Percentiles rank a stretch among this genome's conserved stretches.
Conservation (phyloP, 2,797 vertebrate species). For the Pempheris klunzingeri region DNA sequence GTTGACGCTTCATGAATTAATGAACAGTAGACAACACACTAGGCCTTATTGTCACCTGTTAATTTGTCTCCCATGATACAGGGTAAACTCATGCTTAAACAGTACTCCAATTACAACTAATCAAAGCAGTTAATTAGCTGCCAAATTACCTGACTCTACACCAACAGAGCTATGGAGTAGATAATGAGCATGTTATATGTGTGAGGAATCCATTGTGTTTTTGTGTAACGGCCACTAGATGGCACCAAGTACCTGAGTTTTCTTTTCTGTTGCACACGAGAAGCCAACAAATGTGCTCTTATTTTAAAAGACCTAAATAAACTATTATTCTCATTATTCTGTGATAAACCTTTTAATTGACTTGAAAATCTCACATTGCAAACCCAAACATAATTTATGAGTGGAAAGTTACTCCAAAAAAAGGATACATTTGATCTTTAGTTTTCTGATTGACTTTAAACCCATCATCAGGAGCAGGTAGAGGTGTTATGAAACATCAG, state of each 20-base stretch:
- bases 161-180: conserved; percentile 43
- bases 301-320: not conserved
- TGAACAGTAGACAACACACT: conserved; percentile 59
- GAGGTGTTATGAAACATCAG: not conserved
- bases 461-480: not conserved
- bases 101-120: conserved; percentile 69
- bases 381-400: not conserved
- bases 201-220: conserved; percentile 44
- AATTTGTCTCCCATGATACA: conserved; percentile 59
- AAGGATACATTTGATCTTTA: not conserved
- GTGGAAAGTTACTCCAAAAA: not conserved
- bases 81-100: conserved; percentile 54
- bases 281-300: not conserved
- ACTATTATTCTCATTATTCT: not conserved
- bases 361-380: not conserved
- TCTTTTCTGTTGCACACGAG: not conserved
- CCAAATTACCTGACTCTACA: conserved; percentile 73
- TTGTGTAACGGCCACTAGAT: conserved; percentile 65
- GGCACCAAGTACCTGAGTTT: conserved; percentile 65
- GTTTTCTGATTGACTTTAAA: not conserved
- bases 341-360: not conserved
- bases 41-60: conserved; percentile 65
- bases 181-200: not conserved
- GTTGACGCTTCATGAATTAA: conserved; percentile 52
- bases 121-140: conserved; percentile 75